These are phyloP conservation scores for Acrocera orbiculus DNA, from an alignment of 2,888 invertebrate species.

Conservation along the genomic window DNA sequence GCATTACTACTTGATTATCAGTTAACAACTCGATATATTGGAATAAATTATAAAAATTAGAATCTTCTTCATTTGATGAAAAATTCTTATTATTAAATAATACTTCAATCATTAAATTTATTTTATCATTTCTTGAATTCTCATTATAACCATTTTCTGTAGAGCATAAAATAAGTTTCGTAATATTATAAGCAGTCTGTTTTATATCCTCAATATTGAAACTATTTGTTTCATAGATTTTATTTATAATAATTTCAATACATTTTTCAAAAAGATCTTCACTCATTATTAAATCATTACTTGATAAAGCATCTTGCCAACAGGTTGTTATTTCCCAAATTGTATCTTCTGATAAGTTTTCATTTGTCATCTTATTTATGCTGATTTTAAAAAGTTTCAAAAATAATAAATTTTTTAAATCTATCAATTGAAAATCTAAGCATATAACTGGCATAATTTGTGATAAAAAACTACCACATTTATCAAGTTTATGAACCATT, in stretches of 20 bases:
- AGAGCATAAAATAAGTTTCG: slow-evolving; percentile 24
- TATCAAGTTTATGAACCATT: slow-evolving; percentile 22
- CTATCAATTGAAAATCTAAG: slow-evolving; percentile 29
- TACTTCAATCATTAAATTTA: slow-evolving; percentile 15
- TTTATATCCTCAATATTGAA: slow-evolving; percentile 15
- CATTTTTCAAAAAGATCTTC: slow-evolving; percentile 18
- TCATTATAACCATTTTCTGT: slow-evolving; percentile 20
- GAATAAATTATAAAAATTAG: too few relatives aligned
- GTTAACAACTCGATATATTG: too few relatives aligned
- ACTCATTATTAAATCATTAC: slow-evolving; percentile 22
- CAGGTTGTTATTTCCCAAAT: slow-evolving; percentile 38
- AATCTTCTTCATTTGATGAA: too few relatives aligned
- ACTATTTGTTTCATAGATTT: slow-evolving; percentile 8
- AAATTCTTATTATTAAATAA: slow-evolving; percentile 6
- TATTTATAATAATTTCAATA: slow-evolving; percentile 16
- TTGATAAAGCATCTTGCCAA: slow-evolving; percentile 38
- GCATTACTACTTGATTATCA: too few relatives aligned
- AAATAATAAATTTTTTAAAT: slow-evolving; percentile 30
- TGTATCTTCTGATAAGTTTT: slow-evolving; percentile 31
- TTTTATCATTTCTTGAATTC: slow-evolving; percentile 14
- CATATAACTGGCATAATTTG: slow-evolving; percentile 36
- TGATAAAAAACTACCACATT: slow-evolving; percentile 35
- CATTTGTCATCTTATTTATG: slow-evolving; percentile 22
- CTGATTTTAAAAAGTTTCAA: slow-evolving; percentile 33
- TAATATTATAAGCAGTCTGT: slow-evolving; percentile 20